Base-by-base conservation (phyloP, 35 echinoderm and acorn worm species). In the Diadema setosum region DNA sequence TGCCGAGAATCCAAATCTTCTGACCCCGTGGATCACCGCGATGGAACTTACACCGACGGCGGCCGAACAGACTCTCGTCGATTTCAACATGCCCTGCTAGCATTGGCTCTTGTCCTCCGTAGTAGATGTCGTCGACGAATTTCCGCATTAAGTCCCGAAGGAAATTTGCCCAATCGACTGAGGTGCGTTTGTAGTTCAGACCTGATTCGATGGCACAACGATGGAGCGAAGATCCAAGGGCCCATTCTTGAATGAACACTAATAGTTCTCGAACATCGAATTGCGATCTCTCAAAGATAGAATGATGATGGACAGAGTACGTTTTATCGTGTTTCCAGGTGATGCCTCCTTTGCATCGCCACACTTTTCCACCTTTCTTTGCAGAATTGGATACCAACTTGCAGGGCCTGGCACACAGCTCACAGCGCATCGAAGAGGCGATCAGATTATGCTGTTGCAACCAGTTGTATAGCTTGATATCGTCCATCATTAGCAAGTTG, bases 21-120 rank as follows among this genome's bases (percentile, higher is more conserved):
- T 63, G 55, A n/a, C 50, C 55, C 21, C 25, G 17, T 3, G 39
- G 50, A 39, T 85, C 20, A 3, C 76, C 76, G 5, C 40, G 36
- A 26, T 81, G 76, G 76, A 45, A 46, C 21, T 81, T 81, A 52
- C 9, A 11, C 9, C 43, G 76, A 8, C 49, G n/a, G 8, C 58
- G 12, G 3, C 83, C 83, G 16, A 85, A 85, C 29, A 64, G 18
- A 85, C 55, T 63, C 45, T 85, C 83, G 40, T 85, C 83, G 20
- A 85, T 60, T 42, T 85, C 83, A 3, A 85, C 35, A 18, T 61
- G 32, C 0, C 83, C 83, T 39, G 3, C 32, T 18, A 85, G 23
- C 36, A 64, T 85, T 21, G 15, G 7, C 5, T 81, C 7, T 20
- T 4, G 8, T 32, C 42, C 1, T 39, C 65, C 39, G 27, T 85